phyloP scores from a whole-genome alignment of 2,113 vertebrate species.

The Sus scrofa region DNA sequence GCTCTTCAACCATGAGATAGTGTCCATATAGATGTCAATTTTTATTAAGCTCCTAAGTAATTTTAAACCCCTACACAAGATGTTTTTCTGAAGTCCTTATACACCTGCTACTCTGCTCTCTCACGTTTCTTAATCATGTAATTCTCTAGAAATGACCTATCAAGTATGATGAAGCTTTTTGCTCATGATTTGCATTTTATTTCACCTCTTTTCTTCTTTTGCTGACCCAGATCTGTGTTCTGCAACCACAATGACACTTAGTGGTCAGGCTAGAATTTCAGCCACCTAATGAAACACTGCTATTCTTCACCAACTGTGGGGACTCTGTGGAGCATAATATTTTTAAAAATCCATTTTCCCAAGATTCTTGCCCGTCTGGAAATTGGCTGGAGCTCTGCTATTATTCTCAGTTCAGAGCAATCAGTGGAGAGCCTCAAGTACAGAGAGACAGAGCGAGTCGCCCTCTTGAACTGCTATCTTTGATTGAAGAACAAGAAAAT shows the following conservation, averaged over 20 bases:
- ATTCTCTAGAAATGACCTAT: constrained; percentile 64
- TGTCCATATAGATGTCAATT: constrained; percentile 73
- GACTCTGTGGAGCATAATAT: neutral
- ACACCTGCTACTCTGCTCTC: neutral
- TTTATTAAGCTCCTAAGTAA: constrained; percentile 73
- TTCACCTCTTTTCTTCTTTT: neutral
- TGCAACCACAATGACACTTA: neutral
- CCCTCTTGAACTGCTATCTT: constrained; percentile 57
- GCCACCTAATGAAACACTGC: neutral
- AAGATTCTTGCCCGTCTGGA: constrained; percentile 65
- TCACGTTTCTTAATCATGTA: neutral
- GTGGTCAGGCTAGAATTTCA: constrained; percentile 12
- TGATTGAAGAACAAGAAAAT: constrained; percentile 18
- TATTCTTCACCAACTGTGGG: neutral
- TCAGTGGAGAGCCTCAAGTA: constrained; percentile 15
- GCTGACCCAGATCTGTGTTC: neutral
- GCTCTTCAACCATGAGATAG: constrained; percentile 63
- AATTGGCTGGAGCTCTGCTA: constrained; percentile 76
- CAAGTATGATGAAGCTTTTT: neutral
- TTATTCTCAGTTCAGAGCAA: constrained; percentile 76
- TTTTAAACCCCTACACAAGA: constrained; percentile 28
- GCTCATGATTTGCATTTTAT: constrained; percentile 34
- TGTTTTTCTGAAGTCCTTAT: constrained; percentile 35
- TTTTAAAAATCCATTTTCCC: constrained; percentile 67
- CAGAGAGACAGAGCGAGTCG: neutral